Conservation (phyloP, 1,140 invertebrate genomes). For the Hestina assimilis region DNA sequence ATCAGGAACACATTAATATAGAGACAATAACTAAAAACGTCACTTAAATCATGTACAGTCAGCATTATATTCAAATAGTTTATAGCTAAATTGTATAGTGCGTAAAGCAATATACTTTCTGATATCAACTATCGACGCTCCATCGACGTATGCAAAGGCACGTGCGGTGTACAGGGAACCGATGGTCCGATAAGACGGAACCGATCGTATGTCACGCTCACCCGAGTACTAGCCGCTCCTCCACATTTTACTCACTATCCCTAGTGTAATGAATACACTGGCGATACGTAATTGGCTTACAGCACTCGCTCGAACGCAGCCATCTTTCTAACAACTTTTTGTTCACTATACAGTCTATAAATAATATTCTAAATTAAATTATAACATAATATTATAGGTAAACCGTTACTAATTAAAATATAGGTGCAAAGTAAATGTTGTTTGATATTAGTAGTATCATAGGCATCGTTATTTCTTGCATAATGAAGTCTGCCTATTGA, state of each 20-base stretch:
- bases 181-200: conserved; percentile 59
- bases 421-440: not conserved
- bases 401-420: not conserved
- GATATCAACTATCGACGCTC: conserved; percentile 46
- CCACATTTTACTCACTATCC: conserved; percentile 54
- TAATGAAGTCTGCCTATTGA: conserved; percentile 12
- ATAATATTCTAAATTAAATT: too few species aligned
- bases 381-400: not conserved
- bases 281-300: conserved; percentile 47
- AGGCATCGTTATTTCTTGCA: not conserved
- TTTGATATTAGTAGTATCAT: not conserved
- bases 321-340: not conserved
- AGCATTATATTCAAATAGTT: conserved; percentile 13
- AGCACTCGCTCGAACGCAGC: not conserved
- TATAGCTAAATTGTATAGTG: conserved; percentile 21
- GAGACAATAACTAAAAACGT: too few species aligned
- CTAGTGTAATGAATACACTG: conserved; percentile 56
- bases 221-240: conserved; percentile 36
- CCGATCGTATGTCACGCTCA: conserved; percentile 63
- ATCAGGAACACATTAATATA: too few species aligned
- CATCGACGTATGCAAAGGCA: conserved; percentile 58
- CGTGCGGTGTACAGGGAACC: conserved; percentile 49
- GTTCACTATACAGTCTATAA: not conserved
- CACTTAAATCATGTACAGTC: too few species aligned
- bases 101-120: conserved; percentile 44